A percentile compares a stretch with the other conserved stretches of the same genome.
phyloP scores from a whole-genome alignment of 2,888 invertebrate genomes.

The Drosophila mercatorum region DNA sequence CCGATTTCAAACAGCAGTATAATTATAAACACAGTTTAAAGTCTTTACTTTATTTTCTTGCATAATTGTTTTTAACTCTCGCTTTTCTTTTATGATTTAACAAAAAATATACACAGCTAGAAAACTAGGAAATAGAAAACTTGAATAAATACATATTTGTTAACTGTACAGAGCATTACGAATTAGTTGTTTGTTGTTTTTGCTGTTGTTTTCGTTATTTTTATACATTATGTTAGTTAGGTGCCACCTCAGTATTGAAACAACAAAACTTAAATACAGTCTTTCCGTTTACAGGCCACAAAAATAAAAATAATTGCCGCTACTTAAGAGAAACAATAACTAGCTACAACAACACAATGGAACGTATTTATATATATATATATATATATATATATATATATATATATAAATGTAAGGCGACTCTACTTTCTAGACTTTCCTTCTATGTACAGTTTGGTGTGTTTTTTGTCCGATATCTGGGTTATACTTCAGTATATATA shows the following conservation, averaged over 20 bases:
- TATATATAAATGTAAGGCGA: not conserved
- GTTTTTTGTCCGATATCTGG: constrained; percentile 31
- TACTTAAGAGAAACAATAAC: constrained; percentile 72
- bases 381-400: not conserved
- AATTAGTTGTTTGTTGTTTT: constrained; percentile 25
- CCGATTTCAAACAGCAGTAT: not conserved
- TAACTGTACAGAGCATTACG: constrained; percentile 60
- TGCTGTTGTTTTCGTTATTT: not conserved
- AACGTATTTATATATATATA: constrained; percentile 9
- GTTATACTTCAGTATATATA: constrained; percentile 1
- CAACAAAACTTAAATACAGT: constrained; percentile 81
- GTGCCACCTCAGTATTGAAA: constrained; percentile 46
- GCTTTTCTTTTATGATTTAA: constrained; percentile 47
- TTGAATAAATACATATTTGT: constrained; percentile 61
- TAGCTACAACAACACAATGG: constrained; percentile 50
- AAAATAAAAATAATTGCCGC: constrained; percentile 80
- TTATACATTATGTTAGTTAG: constrained; percentile 15
- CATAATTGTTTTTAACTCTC: constrained; percentile 36
- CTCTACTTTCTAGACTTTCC: constrained; percentile 12
- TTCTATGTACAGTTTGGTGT: constrained; percentile 46
- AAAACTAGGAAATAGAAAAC: constrained; percentile 56
- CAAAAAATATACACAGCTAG: constrained; percentile 69
- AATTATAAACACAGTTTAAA: constrained; percentile 39
- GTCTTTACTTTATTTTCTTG: constrained; percentile 44
- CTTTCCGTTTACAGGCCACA: constrained; percentile 78